phyloP scores from a whole-genome alignment of 2,888 invertebrate genomes.

The Galeopsomyia nigrocyanea region DNA sequence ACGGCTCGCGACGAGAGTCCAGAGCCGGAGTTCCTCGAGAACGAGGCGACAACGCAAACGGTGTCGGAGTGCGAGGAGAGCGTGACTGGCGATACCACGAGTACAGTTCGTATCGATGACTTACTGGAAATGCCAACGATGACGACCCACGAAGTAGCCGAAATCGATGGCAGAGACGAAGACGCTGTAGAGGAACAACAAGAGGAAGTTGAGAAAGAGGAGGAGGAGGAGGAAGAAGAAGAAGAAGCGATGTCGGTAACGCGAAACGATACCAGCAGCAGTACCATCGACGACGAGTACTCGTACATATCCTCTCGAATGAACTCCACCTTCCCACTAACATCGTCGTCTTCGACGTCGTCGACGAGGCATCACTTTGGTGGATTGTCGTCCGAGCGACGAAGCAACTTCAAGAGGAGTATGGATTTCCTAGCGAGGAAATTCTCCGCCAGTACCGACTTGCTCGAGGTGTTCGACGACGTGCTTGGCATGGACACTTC shows the following conservation, averaged over 20 bases:
- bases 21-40: constrained; percentile 18
- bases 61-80: constrained; percentile 18
- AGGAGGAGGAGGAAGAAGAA: too few relatives aligned
- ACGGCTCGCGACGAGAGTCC: constrained; percentile 2
- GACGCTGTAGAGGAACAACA: too few relatives aligned
- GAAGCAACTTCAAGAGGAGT: constrained; percentile 67
- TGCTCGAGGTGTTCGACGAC: constrained; percentile 60
- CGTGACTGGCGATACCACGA: too few relatives aligned
- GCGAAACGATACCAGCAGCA: constrained; percentile 20
- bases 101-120: too few relatives aligned
- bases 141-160: background rate
- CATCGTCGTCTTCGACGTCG: constrained; percentile 33
- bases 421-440: constrained; percentile 68
- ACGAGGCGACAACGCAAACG: constrained; percentile 14
- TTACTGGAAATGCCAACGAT: too few relatives aligned
- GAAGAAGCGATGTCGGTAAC: too few relatives aligned
- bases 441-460: constrained; percentile 63
- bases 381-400: constrained; percentile 66
- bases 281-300: background rate
- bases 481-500: constrained; percentile 36
- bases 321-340: constrained; percentile 44
- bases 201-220: too few relatives aligned
- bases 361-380: constrained; percentile 57
- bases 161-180: constrained; percentile 34
- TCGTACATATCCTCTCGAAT: constrained; percentile 9